phyloP scores from a whole-genome alignment of 2,888 invertebrate species.

The Acutogordius australiensis region DNA sequence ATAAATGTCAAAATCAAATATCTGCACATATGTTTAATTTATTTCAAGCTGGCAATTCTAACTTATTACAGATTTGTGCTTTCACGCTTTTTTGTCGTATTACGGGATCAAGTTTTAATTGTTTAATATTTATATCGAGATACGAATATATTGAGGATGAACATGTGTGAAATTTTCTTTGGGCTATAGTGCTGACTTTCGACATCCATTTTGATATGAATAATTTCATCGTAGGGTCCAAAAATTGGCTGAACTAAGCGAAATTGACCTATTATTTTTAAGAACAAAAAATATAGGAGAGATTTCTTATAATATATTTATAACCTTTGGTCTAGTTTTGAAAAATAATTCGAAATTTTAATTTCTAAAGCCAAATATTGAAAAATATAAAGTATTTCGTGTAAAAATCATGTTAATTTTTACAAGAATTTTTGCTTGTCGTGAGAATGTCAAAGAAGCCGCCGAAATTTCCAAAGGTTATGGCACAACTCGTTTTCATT shows the following conservation, averaged over 20 bases:
- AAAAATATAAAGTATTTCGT: too few species aligned
- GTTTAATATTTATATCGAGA: not conserved
- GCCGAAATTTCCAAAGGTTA: not conserved
- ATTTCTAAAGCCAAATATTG: too few species aligned
- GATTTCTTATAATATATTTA: too few species aligned
- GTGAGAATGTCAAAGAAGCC: constrained; percentile 3
- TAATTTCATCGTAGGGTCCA: not conserved
- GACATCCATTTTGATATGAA: not conserved
- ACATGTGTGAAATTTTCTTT: not conserved
- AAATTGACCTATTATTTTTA: constrained; percentile 10
- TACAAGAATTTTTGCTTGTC: constrained; percentile 6
- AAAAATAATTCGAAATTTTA: too few species aligned
- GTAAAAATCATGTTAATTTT: not conserved
- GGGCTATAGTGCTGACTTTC: not conserved
- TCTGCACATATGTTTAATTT: too few species aligned
- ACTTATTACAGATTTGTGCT: too few species aligned
- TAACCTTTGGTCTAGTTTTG: too few species aligned
- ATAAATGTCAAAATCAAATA: too few species aligned
- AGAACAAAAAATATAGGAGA: too few species aligned
- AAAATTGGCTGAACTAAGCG: constrained; percentile 2
- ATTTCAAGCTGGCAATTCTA: too few species aligned
- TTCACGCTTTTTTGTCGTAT: too few species aligned
- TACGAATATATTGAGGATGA: not conserved
- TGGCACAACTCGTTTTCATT: not conserved
- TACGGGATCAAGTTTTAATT: too few species aligned